Evolutionary conservation across 2,797 vertebrate genomes (phyloP), one percentile per base, ranked within the genome.

Genomic region (Allobates femoralis): DNA sequence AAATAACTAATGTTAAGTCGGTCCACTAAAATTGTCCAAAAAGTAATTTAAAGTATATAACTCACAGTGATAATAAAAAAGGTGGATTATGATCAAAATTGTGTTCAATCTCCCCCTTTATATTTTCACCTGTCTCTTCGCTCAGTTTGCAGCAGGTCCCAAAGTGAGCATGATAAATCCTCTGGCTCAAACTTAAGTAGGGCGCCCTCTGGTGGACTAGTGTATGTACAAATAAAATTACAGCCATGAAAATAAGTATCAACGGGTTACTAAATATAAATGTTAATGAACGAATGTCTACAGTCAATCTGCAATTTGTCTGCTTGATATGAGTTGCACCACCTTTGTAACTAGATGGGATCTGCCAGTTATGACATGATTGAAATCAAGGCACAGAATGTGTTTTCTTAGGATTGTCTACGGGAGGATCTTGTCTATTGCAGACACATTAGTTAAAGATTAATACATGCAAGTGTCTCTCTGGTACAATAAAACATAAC

Each of bases 401-500:
- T 14, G 21, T 74, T 74, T 74, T 50, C 12, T 26, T 50, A 26
- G 5, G 12, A 50, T n/a, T 30, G 28, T 46, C 19, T 62, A 21
- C 21, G 15, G 23, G 79, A 80, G 41, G 41, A 21, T 41, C 58
- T 46, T 67, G 79, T 19, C 37, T 81, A 80, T 21, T 50, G 37
- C 28, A 79, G 10, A 19, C 58, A 64, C 34, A 81, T 64, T 51
- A 81, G 21, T 41, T 28, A 14, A 19, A 81, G 28, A 66, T 37
- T 60, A 66, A 77, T 77, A 53, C 34, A 62, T 23, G 53, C 23
- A 14, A 74, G 53, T 58, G 77, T 60, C n/a, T 62, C 55, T 82
- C 67, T 19, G 80, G 80, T 15, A 56, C 60, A 56, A 82, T 71
- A 82, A 67, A 71, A 73, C 26, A 30, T 28, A 56, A 58, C 69